Base-by-base conservation (phyloP, 2,113 vertebrate species). In the Perca schrenkii region DNA sequence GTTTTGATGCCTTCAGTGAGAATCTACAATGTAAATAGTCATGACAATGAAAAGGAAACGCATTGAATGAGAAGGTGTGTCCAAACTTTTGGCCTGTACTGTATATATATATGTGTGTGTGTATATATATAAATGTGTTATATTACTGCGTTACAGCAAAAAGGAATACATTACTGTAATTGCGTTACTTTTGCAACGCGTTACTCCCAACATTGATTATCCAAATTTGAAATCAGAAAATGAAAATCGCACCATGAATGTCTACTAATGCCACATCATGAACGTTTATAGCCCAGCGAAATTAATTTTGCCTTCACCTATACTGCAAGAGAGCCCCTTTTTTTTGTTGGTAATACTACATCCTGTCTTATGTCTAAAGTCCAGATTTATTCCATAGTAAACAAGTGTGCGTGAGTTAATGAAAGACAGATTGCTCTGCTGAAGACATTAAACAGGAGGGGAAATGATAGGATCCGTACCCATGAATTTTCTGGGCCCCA, bases 361-460 rank as follows among this genome's bases (percentile, higher is more conserved):
- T 80, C 62, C 79, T 3, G 15, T 31, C 40, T 60, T 31, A 34
- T 6, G 53, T 10, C 79, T 46, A 67, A 82, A 34, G 31, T 28
- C 28, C 52, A 60, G 70, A 75, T 70, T 68, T 77, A 63, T 76
- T 68, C 74, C 71, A 83, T 12, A 25, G 79, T 31, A 87, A 89
- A 87, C 82, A 87, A 74, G 86, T 43, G 79, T 74, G 83, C 52
- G 3, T 15, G 69, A 79, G 83, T 86, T 88, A 89, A 91, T 92
- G 91, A 92, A 56, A 83, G 79, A 82, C 89, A 82, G 79, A 84
- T 84, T 47, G 60, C 72, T 91, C 91, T 92, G 92, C 62, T 89
- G 81, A 91, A 92, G 65, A 70, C 85, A 86, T 93, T 91, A 91
- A 88, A 86, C 75, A 82, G 50, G 58, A 80, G 49, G 60, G 88